These are phyloP conservation scores for Peromyscus polionotus DNA, from an alignment of 2,113 vertebrate genomes.

Conservation along the genomic window DNA sequence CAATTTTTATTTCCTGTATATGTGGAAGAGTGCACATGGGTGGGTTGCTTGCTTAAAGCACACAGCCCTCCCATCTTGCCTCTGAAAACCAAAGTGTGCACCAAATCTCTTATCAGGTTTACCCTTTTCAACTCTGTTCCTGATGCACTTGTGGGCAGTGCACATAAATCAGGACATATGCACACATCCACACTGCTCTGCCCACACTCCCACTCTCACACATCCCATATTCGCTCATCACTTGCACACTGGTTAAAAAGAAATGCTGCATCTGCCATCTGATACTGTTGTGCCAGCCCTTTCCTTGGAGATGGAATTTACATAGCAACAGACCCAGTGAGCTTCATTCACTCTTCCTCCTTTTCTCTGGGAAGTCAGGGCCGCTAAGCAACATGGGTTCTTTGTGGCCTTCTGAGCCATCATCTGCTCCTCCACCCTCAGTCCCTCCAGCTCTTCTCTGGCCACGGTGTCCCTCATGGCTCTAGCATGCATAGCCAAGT, in stretches of 20 bases:
- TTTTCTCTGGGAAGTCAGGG: not conserved
- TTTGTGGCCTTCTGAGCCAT: fast-evolving
- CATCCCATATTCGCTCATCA: not conserved
- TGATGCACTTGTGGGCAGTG: not conserved
- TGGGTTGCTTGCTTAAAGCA: not conserved
- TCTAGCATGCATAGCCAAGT: not conserved
- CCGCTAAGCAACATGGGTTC: not conserved
- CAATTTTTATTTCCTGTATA: slow-evolving; percentile 39
- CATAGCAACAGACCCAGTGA: not conserved
- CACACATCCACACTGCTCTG: fast-evolving
- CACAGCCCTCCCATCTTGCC: not conserved
- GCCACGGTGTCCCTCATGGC: not conserved
- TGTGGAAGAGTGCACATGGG: not conserved
- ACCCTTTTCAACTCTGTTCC: not conserved
- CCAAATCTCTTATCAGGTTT: not conserved
- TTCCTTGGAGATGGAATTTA: not conserved
- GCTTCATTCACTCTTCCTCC: slow-evolving; percentile 58
- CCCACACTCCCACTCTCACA: not conserved
- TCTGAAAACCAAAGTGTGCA: slow-evolving; percentile 10
- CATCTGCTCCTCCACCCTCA: not conserved
- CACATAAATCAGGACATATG: not conserved
- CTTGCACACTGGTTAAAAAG: not conserved
- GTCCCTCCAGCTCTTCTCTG: not conserved
- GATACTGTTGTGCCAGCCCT: not conserved
- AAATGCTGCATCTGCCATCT: not conserved